phyloP scores from a whole-genome alignment of 2,888 invertebrate genomes.

The Phytoseiulus persimilis region DNA sequence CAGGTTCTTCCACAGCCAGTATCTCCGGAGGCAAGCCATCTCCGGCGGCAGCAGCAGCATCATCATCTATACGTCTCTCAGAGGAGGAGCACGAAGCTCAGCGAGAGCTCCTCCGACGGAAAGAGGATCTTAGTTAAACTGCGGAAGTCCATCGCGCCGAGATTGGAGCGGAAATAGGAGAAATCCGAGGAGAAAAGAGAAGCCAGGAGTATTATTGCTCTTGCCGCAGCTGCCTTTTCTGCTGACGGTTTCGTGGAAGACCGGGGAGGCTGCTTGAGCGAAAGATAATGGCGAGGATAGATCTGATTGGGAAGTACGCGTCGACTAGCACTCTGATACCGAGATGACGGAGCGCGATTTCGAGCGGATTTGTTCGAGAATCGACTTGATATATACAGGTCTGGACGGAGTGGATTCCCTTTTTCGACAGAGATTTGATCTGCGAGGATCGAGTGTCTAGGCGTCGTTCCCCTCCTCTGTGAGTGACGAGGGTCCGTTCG shows the following conservation, averaged over 20 bases:
- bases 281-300: not conserved
- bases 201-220: not conserved
- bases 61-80: not conserved
- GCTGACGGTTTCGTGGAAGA: not conserved
- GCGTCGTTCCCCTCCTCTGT: no score
- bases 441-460: no score
- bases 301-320: not conserved
- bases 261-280: not conserved
- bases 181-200: constrained; percentile 6
- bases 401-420: no score
- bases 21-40: no score
- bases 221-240: not conserved
- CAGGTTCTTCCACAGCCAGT: not conserved
- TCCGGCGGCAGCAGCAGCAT: no score
- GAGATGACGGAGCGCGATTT: not conserved
- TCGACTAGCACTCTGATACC: not conserved
- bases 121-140: constrained; percentile 39
- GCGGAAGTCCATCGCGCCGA: constrained; percentile 36
- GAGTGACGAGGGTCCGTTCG: no score
- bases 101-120: not conserved
- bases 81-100: not conserved
- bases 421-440: no score
- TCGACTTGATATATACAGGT: no score
- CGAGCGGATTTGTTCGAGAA: not conserved
- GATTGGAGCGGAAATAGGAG: constrained; percentile 39